phyloP scores from a whole-genome alignment of 2,113 vertebrate genomes.

The Mesitornis unicolor region DNA sequence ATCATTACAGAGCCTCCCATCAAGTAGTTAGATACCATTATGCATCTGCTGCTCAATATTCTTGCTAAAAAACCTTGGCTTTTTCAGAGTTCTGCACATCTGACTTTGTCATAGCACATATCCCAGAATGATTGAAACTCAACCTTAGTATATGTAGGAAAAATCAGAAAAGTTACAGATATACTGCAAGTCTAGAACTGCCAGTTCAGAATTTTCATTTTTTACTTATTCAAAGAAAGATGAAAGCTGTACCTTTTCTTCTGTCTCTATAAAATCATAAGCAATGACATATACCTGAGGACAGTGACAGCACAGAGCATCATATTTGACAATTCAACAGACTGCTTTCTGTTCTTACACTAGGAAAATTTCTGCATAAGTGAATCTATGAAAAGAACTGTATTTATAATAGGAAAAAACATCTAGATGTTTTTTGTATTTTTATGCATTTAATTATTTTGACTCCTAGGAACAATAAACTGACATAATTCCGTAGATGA shows the following conservation, averaged over 20 bases:
- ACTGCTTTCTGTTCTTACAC: background rate
- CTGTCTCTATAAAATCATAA: background rate
- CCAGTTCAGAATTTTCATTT: conserved; percentile 1
- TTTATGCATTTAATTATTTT: background rate
- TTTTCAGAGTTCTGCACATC: background rate
- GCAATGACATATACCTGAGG: background rate
- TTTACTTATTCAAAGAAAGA: background rate
- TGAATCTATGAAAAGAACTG: background rate
- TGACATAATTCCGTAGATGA: background rate
- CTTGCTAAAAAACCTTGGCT: background rate
- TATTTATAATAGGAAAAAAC: background rate
- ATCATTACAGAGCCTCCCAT: background rate
- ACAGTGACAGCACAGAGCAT: background rate
- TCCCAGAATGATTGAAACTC: background rate
- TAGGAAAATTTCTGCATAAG: background rate
- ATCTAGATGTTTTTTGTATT: background rate
- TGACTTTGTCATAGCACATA: background rate
- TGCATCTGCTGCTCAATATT: background rate
- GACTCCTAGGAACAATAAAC: background rate
- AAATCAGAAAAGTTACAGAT: background rate
- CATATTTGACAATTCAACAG: background rate
- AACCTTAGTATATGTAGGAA: background rate
- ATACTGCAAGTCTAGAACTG: background rate
- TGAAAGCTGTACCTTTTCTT: background rate
- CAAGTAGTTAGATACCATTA: background rate